These are phyloP conservation scores for Drosophila putrida DNA, from an alignment of 2,888 invertebrate species.

Conservation along the genomic window DNA sequence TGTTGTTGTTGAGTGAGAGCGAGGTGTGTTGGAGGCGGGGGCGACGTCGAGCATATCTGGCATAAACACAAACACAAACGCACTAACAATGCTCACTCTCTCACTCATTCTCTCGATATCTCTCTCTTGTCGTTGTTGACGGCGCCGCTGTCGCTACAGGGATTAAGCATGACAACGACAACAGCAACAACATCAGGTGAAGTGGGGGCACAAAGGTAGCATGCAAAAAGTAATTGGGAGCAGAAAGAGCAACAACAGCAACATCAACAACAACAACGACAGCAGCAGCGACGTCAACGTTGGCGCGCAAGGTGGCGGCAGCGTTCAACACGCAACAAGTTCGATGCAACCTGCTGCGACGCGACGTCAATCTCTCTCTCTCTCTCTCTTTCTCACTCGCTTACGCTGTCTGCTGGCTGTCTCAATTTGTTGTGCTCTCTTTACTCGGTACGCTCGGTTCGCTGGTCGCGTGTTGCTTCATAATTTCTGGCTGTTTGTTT, in stretches of 20 bases:
- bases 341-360: slow-evolving; percentile 66
- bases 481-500: slow-evolving; percentile 68
- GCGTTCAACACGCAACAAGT: slow-evolving; percentile 72
- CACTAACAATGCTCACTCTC: slow-evolving; percentile 40
- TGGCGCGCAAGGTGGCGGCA: slow-evolving; percentile 75
- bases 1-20: slow-evolving; percentile 29
- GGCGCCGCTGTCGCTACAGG: slow-evolving; percentile 70
- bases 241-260: slow-evolving; percentile 73
- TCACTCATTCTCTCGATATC: slow-evolving; percentile 56
- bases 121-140: slow-evolving; percentile 34
- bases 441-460: slow-evolving; percentile 54
- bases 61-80: slow-evolving; percentile 48
- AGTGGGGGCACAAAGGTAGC: slow-evolving; percentile 81
- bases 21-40: slow-evolving; percentile 20
- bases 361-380: slow-evolving; percentile 15
- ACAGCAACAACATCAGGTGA: slow-evolving; percentile 63
- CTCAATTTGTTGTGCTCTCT: slow-evolving; percentile 62
- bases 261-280: slow-evolving; percentile 30
- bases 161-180: slow-evolving; percentile 79
- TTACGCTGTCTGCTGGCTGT: slow-evolving; percentile 13
- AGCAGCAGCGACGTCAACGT: slow-evolving; percentile 14
- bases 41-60: slow-evolving; percentile 60
- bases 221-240: slow-evolving; percentile 83
- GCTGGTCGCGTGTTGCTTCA: slow-evolving; percentile 72
- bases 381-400: slow-evolving; percentile 9